Evolutionary conservation across 2,888 invertebrate species (phyloP).

Genomic region (Oasisia sp.): DNA sequence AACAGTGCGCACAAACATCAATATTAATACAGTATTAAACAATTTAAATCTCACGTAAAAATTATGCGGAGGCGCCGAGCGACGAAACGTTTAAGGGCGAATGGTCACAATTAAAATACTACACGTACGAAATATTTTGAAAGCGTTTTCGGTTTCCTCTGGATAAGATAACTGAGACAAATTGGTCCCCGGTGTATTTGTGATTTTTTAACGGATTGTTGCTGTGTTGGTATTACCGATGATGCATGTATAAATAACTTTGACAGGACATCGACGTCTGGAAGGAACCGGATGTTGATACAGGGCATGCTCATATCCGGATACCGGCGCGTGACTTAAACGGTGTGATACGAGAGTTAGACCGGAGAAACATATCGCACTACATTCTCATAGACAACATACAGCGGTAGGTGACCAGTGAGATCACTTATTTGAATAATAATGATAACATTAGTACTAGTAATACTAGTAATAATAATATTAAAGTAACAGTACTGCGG

Average conservation of each 20-base stretch:
- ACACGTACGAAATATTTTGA: too few species aligned
- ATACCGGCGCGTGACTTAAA: neutral
- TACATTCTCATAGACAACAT: neutral
- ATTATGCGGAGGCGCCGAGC: too few species aligned
- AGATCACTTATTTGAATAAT: neutral
- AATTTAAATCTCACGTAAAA: too few species aligned
- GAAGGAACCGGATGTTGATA: neutral
- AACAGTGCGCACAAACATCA: too few species aligned
- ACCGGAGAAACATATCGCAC: slow-evolving; percentile 3
- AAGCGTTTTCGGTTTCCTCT: too few species aligned
- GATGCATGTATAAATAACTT: neutral
- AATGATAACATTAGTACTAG: neutral
- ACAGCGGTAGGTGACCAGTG: neutral
- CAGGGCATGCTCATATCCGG: neutral
- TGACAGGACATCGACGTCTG: neutral
- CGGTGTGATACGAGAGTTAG: neutral
- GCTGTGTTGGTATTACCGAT: neutral
- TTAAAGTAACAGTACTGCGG: neutral
- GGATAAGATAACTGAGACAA: too few species aligned
- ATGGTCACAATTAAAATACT: too few species aligned
- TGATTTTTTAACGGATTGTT: neutral
- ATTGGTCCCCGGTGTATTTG: too few species aligned
- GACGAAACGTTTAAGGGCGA: too few species aligned
- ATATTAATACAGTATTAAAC: too few species aligned
- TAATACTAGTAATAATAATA: neutral